Evolutionary conservation across 2,888 invertebrate genomes (phyloP), one percentile per base, ranked within the genome.

Genomic region (Monoplex corrugatus): DNA sequence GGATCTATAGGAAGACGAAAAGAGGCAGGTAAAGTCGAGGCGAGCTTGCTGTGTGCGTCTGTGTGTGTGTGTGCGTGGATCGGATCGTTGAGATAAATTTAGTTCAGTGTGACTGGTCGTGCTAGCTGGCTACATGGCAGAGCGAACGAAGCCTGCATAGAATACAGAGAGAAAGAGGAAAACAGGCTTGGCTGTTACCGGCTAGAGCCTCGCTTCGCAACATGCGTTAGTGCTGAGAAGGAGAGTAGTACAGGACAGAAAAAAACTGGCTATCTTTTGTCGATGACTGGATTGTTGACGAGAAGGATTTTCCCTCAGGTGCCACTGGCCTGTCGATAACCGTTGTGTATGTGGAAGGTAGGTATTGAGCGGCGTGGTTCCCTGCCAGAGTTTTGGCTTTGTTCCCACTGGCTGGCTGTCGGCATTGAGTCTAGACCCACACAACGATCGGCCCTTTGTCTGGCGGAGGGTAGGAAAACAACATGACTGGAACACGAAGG

Each of bases 11-110:
- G 35, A 35, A 8, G 38, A 45, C 16, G 82, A n/a, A 50, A 38
- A 13, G 1, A 63, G 85, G 23, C 38, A 85, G 85, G 40, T 57
- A 85, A 38, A 85, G 85, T 63, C 45, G n/a, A 40, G 85, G 40
- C 85, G 85, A 57, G 85, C 85, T 16, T 57, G 57, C 57, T 44
- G 84, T 84, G 84, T 38, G 84, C 10, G 78, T 23, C 57, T 57
- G 23, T 78, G 78, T 38, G 40, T 35, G n/a, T n/a, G n/a, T n/a
- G 82, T 13, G 45, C 45, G 35, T 83, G 84, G 84, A 57, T 87
- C 87, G 87, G 87, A 87, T 87, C 87, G 87, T 63, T 50, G 63
- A 87, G 87, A 80, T 87, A 87, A 87, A 78, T 87, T 82, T 80
- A 87, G 87, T 63, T 80, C 87, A 63, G 87, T 43, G 50, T 50